A percentile compares a stretch with the other conserved stretches of the same genome.
These are phyloP conservation scores for Balaenoptera acutorostrata DNA, from an alignment of 2,113 vertebrate species.

Conservation along the genomic window DNA sequence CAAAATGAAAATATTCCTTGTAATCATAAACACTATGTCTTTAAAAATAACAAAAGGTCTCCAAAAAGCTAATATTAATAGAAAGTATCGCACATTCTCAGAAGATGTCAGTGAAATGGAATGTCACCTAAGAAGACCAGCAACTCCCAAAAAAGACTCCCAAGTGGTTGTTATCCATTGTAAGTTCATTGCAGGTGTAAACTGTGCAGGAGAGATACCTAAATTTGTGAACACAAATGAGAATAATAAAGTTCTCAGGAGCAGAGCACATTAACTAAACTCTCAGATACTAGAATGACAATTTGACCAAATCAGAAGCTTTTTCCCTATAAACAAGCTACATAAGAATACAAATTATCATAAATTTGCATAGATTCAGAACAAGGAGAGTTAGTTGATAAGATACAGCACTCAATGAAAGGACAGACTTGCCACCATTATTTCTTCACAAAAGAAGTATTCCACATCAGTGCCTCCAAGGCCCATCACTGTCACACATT, in stretches of 20 bases:
- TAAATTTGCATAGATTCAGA: not conserved
- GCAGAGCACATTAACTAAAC: not conserved
- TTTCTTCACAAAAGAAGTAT: not conserved
- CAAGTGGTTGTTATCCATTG: not conserved
- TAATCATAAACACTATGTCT: not conserved
- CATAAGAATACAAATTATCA: not conserved
- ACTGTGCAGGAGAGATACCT: not conserved
- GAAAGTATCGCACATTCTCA: not conserved
- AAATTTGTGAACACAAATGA: not conserved
- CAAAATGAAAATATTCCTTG: not conserved
- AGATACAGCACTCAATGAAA: not conserved
- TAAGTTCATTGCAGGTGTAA: not conserved
- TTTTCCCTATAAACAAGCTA: not conserved
- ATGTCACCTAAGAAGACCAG: not conserved
- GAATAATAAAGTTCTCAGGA: not conserved
- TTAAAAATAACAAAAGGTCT: not conserved
- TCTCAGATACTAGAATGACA: not conserved
- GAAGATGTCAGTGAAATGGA: not conserved
- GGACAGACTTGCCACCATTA: not conserved
- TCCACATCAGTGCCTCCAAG: not conserved
- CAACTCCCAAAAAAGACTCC: not conserved
- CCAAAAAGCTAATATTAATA: not conserved
- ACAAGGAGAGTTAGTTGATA: not conserved
- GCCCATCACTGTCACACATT: too few relatives aligned
- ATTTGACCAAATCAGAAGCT: not conserved